Percentiles rank a stretch among this genome's conserved stretches.
Evolutionary conservation across 2,797 vertebrate species (phyloP).

Genomic region (Champsocephalus esox): DNA sequence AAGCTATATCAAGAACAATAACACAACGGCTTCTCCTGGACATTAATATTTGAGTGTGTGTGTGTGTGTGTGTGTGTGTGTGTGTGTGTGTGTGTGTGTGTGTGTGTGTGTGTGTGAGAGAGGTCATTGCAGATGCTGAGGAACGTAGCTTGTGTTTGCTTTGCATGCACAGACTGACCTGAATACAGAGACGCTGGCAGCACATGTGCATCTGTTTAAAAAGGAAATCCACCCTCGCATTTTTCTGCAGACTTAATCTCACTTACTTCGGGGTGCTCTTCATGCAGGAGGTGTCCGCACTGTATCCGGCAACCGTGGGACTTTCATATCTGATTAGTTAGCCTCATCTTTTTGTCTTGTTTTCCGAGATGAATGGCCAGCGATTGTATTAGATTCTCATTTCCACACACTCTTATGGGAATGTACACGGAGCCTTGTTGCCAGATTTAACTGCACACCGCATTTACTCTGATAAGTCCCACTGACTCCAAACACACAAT

Average conservation of each 20-base stretch:
- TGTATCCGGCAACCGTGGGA: neutral
- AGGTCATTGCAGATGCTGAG: constrained; percentile 76
- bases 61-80: no score
- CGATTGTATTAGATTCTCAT: constrained; percentile 4
- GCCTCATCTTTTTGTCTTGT: neutral
- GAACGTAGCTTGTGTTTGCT: constrained; percentile 70
- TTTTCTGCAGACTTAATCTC: constrained; percentile 23
- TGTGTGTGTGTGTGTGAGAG: neutral
- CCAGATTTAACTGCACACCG: neutral
- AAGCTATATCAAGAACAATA: constrained; percentile 76
- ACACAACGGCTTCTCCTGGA: constrained; percentile 69
- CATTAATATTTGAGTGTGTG: constrained; percentile 75
- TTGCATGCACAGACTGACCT: constrained; percentile 75
- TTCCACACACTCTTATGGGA: neutral
- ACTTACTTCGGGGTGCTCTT: constrained; percentile 4
- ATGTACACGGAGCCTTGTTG: neutral
- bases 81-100: no score
- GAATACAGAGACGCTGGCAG: constrained; percentile 63
- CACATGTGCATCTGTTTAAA: constrained; percentile 64
- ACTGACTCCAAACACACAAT: constrained; percentile 2
- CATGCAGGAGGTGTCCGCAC: neutral
- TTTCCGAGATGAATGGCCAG: constrained; percentile 13
- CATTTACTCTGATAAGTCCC: constrained; percentile 4
- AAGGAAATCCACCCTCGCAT: neutral
- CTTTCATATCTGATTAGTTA: neutral